Base-by-base conservation (phyloP, 2,113 vertebrate genomes). In the Archocentrus centrarchus region DNA sequence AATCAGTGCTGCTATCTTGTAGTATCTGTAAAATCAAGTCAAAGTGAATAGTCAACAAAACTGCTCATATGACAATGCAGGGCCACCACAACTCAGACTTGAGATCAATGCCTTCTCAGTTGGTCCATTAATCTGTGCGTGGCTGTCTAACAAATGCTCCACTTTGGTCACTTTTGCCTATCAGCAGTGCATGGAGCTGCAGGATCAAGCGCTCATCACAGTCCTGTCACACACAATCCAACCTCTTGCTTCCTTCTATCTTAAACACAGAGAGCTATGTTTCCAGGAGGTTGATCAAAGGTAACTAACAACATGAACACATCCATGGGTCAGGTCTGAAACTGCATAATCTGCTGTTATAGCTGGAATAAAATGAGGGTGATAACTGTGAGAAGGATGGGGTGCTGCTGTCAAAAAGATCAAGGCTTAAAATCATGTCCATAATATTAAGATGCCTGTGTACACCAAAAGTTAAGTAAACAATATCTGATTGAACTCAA, bases 101-200 rank as follows among this genome's bases (percentile, higher is more conserved):
- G 9, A 59, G 82, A 90, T 93, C 88, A 90, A 85, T 91, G 85
- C 32, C 0, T 1, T 75, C 82, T 83, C 75, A 76, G 73, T 68
- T 75, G 81, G 77, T 35, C 63, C 79, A 79, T 83, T 93, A 88
- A 89, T 88, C 30, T 57, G 37, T 41, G 76, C 76, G 76, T 93
- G 92, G 86, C 37, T 61, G 59, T 80, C 73, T 22, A 59, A 81
- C 85, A 83, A 75, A 80, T 66, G 79, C 68, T 77, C 84, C 85
- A 93, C 90, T 94, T 91, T 85, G 85, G 84, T 78, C 80, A 90
- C 89, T 94, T 90, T 89, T 50, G 41, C 75, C 83, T 86, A 80
- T 89, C 80, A 85, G 73, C 75, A 35, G 87, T 7, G 58, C 83
- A 75, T 91, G 85, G 58, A 79, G 86, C 82, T 50, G 80, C 39